A percentile compares a stretch with the other conserved stretches of the same genome.
These are phyloP conservation scores for Portunus trituberculatus DNA, from an alignment of 1,140 invertebrate genomes.

Conservation along the genomic window DNA sequence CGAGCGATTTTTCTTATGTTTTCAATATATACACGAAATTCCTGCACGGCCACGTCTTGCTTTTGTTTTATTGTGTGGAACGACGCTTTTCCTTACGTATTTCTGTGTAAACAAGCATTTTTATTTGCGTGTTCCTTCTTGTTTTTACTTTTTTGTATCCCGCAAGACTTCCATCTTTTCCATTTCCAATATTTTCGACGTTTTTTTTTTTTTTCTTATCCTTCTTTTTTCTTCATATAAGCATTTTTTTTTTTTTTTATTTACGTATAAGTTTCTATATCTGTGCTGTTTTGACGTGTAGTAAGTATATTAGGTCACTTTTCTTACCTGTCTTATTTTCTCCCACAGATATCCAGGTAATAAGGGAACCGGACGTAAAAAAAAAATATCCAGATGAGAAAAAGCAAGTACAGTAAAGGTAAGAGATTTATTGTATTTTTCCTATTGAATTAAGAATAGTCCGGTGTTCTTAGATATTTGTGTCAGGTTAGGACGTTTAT, in stretches of 20 bases:
- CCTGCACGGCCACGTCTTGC: not conserved
- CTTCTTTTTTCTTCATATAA: not conserved
- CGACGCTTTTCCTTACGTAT: no score
- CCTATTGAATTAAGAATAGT: no score
- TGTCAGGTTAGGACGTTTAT: no score
- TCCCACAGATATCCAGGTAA: not conserved
- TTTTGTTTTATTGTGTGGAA: no score
- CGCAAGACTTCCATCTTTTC: no score
- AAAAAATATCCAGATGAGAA: not conserved
- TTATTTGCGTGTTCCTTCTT: not conserved
- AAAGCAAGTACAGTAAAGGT: no score
- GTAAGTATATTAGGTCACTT: not conserved
- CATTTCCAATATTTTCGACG: no score
- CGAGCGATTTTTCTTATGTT: not conserved
- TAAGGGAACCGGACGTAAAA: no score
- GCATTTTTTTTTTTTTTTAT: conserved; percentile 26
- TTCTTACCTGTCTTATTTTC: not conserved
- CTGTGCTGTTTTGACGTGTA: not conserved
- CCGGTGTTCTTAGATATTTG: no score
- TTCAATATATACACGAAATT: conserved; percentile 49
- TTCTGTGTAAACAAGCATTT: not conserved
- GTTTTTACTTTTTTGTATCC: no score
- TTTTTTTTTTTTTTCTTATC: no score
- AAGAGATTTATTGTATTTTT: no score
- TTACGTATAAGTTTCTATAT: conserved; percentile 32